Base-by-base conservation (phyloP, 2,797 vertebrate species). In the Graptemys geographica region DNA sequence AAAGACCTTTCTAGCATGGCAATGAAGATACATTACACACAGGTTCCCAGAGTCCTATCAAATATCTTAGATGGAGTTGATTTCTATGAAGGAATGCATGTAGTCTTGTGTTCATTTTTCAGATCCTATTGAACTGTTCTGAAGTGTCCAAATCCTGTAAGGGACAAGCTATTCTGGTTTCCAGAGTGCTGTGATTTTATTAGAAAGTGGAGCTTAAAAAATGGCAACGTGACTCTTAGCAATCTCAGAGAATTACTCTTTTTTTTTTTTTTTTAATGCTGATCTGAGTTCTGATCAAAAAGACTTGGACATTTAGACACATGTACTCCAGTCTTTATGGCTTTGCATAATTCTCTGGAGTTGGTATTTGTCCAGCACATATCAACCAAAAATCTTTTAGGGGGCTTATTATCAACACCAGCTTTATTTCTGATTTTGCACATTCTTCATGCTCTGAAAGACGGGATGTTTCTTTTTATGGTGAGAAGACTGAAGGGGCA, bases 1-100 rank as follows among this genome's bases (percentile, higher is more conserved):
- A 79, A 89, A 96, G 93, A 94, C 94, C 86, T 91, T 94, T 89
- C 95, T 72, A 96, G 78, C 87, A 91, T 94, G 53, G 56, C 28
- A 74, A 88, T 96, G 85, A 95, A 92, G 94, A 94, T 95, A 93
- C 94, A 96, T 97, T 95, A 90, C 86, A 83, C 7, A 33, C 78
- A 91, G 88, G 89, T 96, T 88, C 69, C 23, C 56, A 76, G 91
- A 94, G 86, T 92, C 59, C 18, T 82, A 56, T 88, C 88, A 94
- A 96, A 86, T 92, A 96, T 97, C 97, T 96, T 94, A 4, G 93
- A 37, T 78, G 81, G 37, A 84, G 80, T 95, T 0, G 1, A 90
- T 94, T 94, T 6, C 49, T 94, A 90, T 93, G 91, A 72, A 86
- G 87, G 76, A 95, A 95, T 80, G 79, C 76, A 37, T 86, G 83